Evolutionary conservation across 2,888 invertebrate genomes (phyloP).

Genomic region (Patella ulyssiponensis): DNA sequence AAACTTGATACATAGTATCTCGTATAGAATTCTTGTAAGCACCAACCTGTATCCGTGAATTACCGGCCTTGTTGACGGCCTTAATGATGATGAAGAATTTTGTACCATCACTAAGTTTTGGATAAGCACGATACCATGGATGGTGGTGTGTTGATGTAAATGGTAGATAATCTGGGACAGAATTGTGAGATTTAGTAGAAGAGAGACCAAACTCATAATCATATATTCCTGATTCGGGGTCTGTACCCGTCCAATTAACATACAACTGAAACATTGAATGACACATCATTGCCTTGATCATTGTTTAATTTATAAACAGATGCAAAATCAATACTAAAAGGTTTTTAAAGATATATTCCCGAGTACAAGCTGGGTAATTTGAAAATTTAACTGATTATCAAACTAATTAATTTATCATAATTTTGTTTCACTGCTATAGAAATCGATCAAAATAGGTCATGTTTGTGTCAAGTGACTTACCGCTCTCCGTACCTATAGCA

Average conservation of each 20-base stretch:
- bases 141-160: constrained; percentile 49
- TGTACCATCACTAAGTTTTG: constrained; percentile 46
- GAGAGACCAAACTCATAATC: constrained; percentile 51
- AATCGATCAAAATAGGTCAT: too few relatives aligned
- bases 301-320: too few relatives aligned
- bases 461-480: too few relatives aligned
- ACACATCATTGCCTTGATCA: too few relatives aligned
- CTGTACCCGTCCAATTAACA: constrained; percentile 49
- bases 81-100: constrained; percentile 50
- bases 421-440: too few relatives aligned
- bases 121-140: constrained; percentile 35
- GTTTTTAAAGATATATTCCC: too few relatives aligned
- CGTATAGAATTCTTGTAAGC: too few relatives aligned
- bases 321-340: too few relatives aligned
- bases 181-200: constrained; percentile 27
- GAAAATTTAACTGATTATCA: too few relatives aligned
- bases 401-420: too few relatives aligned
- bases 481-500: too few relatives aligned
- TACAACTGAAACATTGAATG: constrained; percentile 33
- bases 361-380: too few relatives aligned
- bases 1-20: not conserved
- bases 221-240: constrained; percentile 42
- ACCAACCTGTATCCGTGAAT: constrained; percentile 35
- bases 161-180: constrained; percentile 41
- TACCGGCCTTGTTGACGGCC: constrained; percentile 46